Evolutionary conservation across 1,140 invertebrate species (phyloP), one percentile per base, ranked within the genome.

Genomic region (Lordiphosa clarofinis): DNA sequence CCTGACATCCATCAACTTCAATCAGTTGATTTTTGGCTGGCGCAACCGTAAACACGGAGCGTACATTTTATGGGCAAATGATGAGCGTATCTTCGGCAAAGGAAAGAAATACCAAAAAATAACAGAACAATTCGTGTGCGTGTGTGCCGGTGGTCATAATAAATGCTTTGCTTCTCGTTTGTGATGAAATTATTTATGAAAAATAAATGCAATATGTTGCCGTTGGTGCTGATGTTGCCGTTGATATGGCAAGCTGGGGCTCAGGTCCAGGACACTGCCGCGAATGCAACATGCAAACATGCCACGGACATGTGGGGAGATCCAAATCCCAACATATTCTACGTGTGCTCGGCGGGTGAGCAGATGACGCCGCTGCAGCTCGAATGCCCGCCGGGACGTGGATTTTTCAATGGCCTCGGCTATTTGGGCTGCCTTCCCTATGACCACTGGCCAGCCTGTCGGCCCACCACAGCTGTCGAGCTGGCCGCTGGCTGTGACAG

Each of bases 161-260:
- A 58, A 61, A 42, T 50, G 50, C 39, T 53, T 43, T 38, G 38
- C 10, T 43, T 35, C 33, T 39, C 55, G 55, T 56, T 59, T 56
- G 76, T 62, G 73, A 78, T 84, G 79, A 84, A 84, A 78, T 84
- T 84, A 84, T 84, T 84, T 70, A 84, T 84, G 78, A 84, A 76
- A 78, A 63, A 78, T 84, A 76, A 47, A 68, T 59, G 54, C 56
- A 54, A 60, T 59, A 56, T 42, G 61, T 37, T 60, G 56, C 19
- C 56, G 37, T 13, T 38, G 56, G 5, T 64, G 44, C 11, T 24
- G 44, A 11, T 35, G 54, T 56, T 33, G 43, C 19, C 28, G 36
- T 31, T 43, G 31, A 31, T 31, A 53, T 37, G 50, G 8, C 46
- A 3, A 56, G 56, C 44, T 12, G 42, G 44, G 38, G 65, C 49